Evolutionary conservation across 2,797 vertebrate species (phyloP).

Genomic region (Pangasius larnaudii): DNA sequence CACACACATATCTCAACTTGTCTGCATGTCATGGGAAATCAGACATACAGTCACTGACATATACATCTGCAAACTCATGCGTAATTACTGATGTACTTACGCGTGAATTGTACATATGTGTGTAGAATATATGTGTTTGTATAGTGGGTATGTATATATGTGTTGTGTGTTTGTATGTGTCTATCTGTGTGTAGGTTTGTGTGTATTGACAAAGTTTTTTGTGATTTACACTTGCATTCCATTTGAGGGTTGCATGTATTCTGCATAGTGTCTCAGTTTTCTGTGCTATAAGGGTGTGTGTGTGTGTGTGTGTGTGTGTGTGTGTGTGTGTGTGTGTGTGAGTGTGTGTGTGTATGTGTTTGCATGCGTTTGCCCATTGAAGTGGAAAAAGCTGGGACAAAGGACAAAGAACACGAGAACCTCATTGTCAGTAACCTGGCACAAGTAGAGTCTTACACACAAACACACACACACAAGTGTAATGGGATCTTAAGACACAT

Average conservation of each 20-base stretch:
- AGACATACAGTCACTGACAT: neutral
- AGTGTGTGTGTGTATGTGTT: neutral
- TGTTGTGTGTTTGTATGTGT: neutral
- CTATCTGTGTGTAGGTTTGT: neutral
- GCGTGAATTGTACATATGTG: conserved; percentile 22
- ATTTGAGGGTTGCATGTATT: neutral
- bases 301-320: neutral
- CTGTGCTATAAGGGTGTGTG: too few species aligned
- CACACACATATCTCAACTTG: conserved; percentile 9
- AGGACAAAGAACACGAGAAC: conserved; percentile 40
- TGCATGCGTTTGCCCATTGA: neutral
- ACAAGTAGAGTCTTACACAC: conserved; percentile 32
- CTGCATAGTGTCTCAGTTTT: neutral
- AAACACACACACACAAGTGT: conserved; percentile 8
- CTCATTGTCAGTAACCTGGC: conserved; percentile 1
- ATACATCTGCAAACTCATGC: neutral
- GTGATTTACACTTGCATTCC: neutral
- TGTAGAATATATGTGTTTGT: conserved; percentile 3
- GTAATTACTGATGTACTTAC: neutral
- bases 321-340: neutral
- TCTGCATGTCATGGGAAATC: neutral
- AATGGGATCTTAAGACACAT: conserved; percentile 13
- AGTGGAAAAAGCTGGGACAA: conserved; percentile 43
- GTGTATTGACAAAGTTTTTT: neutral
- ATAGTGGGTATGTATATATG: neutral